Percentiles rank a stretch among this genome's conserved stretches.
Evolutionary conservation across 2,888 invertebrate species (phyloP).

Genomic region (Capitulum mitella): DNA sequence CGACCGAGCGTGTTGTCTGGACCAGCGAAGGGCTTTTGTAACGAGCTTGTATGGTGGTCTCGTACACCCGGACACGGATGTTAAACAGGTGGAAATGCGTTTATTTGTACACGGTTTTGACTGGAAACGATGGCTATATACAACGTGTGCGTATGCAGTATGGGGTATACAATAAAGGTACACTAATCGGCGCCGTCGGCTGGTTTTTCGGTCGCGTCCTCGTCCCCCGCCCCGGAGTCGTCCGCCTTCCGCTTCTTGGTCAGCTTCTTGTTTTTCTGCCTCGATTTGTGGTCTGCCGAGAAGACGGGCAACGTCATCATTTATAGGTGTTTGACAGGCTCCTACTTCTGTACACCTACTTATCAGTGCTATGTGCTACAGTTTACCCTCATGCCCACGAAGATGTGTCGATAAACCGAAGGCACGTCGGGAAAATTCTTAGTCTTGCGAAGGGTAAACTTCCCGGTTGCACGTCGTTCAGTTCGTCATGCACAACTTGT

Average conservation of each 20-base stretch:
- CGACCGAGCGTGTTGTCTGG: background rate
- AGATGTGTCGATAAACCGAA: no score
- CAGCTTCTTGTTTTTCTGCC: background rate
- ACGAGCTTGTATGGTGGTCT: background rate
- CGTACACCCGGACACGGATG: background rate
- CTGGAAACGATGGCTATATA: background rate
- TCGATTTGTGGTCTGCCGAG: background rate
- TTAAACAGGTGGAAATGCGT: background rate
- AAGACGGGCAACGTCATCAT: no score
- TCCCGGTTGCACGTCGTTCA: no score
- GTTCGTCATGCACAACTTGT: no score
- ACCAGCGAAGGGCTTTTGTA: background rate
- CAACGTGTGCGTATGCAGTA: slow-evolving; percentile 15
- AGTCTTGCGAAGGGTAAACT: no score
- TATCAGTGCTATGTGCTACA: no score
- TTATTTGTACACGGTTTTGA: slow-evolving; percentile 18
- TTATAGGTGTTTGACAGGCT: no score
- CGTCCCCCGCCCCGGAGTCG: background rate
- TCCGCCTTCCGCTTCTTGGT: slow-evolving; percentile 5
- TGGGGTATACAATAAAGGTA: slow-evolving; percentile 14
- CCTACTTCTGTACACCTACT: no score
- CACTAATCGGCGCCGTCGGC: background rate
- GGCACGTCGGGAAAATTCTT: no score
- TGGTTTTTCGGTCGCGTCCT: background rate
- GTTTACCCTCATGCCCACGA: no score